A percentile compares a stretch with the other conserved stretches of the same genome.
These are phyloP conservation scores for Pristiophorus japonicus DNA, from an alignment of 2,113 vertebrate genomes.

Conservation along the genomic window DNA sequence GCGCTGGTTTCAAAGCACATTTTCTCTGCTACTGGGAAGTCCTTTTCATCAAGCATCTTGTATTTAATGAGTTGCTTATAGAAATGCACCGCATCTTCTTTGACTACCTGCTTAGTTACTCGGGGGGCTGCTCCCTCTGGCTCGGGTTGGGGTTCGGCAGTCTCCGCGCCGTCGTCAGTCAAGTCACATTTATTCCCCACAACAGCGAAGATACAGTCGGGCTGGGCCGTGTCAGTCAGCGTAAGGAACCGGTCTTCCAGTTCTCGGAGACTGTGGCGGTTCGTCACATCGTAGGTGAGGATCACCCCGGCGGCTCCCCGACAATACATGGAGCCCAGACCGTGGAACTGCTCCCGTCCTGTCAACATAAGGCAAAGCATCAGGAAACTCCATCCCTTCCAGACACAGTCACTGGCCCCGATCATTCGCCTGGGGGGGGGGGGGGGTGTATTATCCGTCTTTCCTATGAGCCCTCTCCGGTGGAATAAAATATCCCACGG, in stretches of 20 bases:
- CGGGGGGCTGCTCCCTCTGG: constrained; percentile 45
- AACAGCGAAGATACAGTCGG: constrained; percentile 83
- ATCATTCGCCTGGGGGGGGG: too few relatives aligned
- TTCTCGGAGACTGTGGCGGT: constrained; percentile 79
- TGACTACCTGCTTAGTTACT: constrained; percentile 72
- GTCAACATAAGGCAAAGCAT: constrained; percentile 36
- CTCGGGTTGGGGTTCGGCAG: constrained; percentile 2
- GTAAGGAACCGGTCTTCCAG: constrained; percentile 89
- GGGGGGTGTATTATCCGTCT: background rate
- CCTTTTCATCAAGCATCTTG: constrained; percentile 76
- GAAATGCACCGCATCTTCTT: constrained; percentile 71
- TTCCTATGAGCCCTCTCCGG: background rate
- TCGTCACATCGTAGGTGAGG: constrained; percentile 84
- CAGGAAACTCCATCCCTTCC: background rate
- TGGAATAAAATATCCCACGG: background rate
- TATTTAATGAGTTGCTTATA: constrained; percentile 82
- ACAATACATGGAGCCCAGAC: constrained; percentile 95
- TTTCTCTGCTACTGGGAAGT: constrained; percentile 70
- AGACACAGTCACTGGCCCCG: background rate
- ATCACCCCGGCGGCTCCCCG: constrained; percentile 80
- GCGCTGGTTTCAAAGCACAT: constrained; percentile 97
- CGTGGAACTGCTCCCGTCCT: constrained; percentile 95
- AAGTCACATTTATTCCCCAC: constrained; percentile 95
- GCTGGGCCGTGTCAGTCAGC: constrained; percentile 79
- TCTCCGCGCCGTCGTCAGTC: constrained; percentile 51